Evolutionary conservation across 2,797 vertebrate genomes (phyloP), one percentile per base, ranked within the genome.

Genomic region (Coilia nasus): DNA sequence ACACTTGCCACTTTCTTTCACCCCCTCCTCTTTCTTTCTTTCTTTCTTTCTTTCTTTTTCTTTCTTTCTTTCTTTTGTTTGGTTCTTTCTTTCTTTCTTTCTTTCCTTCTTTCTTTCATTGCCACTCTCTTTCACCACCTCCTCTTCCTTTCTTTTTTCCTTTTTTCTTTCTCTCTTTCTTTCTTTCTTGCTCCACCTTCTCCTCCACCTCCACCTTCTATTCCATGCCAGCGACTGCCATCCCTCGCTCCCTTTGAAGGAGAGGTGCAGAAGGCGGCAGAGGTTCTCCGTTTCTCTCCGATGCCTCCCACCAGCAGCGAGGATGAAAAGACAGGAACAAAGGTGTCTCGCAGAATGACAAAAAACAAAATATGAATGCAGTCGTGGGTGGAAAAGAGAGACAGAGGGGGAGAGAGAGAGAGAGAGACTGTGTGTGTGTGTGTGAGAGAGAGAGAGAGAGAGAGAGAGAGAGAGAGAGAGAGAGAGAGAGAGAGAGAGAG

Each of bases 241-340:
- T 84, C 19, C 64, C 59, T 78, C 81, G 82, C 71, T 81, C 54
- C 81, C 83, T 59, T 56, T 35, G 25, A 83, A 80, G 85, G 14
- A 82, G 81, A 88, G 86, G 88, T 81, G 85, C 86, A 46, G 81
- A 59, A 67, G 19, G 62, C 50, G 11, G 62, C 41, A 35, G 67
- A 41, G 67, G 67, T 75, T 41, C 28, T 28, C 67, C 35, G 9
- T 54, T 41, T 75, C 67, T 71, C 28, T 41, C 6, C 12, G 28
- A 19, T 75, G 28, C 67, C 4, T 75, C 67, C 67, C 67, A 15
- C 67, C 31, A 19, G 67, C 67, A 75, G 28, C 28, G 28, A 35
- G 67, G 67, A 75, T 75, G 67, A 75, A 75, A 75, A 75, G 67
- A 41, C 28, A 9, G 28, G 12, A 75, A 75, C 67, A 75, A 75